Percentiles rank a stretch among this genome's conserved stretches.
Evolutionary conservation across 92 coral and sea anemone genomes (phyloP).

Genomic region (Phymanthus crucifer): DNA sequence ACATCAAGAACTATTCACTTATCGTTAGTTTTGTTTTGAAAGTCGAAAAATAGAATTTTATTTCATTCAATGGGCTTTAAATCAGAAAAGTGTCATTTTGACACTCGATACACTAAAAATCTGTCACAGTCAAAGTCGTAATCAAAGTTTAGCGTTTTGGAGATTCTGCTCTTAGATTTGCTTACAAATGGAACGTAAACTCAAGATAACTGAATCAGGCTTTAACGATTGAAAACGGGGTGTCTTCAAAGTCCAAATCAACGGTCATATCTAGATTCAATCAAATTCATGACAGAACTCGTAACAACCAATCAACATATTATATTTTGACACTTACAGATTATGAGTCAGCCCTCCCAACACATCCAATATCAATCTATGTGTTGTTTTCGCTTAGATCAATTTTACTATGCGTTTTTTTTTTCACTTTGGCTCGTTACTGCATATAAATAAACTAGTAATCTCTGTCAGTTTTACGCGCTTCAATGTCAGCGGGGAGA

Average conservation of each 20-base stretch:
- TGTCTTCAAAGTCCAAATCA: not conserved
- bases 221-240: not conserved
- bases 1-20: not conserved
- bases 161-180: not conserved
- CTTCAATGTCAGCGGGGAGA: not conserved
- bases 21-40: not conserved
- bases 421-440: no score
- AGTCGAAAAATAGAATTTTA: not conserved
- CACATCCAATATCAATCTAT: not conserved
- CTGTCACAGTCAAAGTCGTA: slow-evolving; percentile 3
- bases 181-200: not conserved
- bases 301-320: not conserved
- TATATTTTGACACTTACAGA: not conserved
- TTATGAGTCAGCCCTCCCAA: not conserved
- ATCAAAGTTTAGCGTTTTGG: not conserved
- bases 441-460: not conserved
- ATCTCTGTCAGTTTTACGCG: not conserved
- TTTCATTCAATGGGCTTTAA: not conserved
- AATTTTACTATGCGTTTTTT: not conserved
- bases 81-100: not conserved
- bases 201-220: not conserved
- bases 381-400: not conserved
- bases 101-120: not conserved
- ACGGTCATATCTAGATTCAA: not conserved
- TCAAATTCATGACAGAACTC: not conserved